Evolutionary conservation across 2,888 invertebrate genomes (phyloP), one percentile per base, ranked within the genome.

Genomic region (Fragum fragum): DNA sequence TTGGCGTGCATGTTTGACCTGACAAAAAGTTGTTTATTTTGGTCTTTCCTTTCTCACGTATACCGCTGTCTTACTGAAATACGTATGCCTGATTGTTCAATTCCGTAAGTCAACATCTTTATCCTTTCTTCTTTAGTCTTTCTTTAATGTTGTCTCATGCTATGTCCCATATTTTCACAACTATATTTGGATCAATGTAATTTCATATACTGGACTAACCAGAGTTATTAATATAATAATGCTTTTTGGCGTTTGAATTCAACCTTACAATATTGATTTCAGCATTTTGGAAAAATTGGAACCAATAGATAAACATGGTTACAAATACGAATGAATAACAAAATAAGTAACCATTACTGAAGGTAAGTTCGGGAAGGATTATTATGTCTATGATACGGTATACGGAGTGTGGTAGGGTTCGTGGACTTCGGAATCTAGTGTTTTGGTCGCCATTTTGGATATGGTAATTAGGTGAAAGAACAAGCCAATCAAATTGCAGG

Each of bases 401-500:
- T 78, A 81, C 85, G 85, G 88, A 86, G 88, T 89, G 88, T 89
- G 88, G 87, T 81, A 83, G 71, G 82, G 84, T 83, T 76, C 73
- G 80, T 83, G 69, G 76, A 76, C 23, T 42, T 66, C 66, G 42
- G 66, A 68, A 78, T 81, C 79, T 83, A 83, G 85, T 84, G 87
- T 86, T 85, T 83, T 85, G 87, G 88, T 87, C 86, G 87, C 87
- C 88, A 86, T 87, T 84, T 85, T 88, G 86, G 89, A 87, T 85
- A 85, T 81, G 83, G 87, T 83, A 86, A 86, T 85, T 59, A 83
- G 89, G 89, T 89, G 89, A 83, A 79, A 88, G 89, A 82, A 71
- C 87, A 81, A 87, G 76, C 89, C 89, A 89, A 84, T 87, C 86
- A 87, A 88, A 87, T 88, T 90, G 88, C 89, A 90, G 89, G 89